Base-by-base conservation (phyloP, 2,113 vertebrate genomes). In the Ovibos moschatus region DNA sequence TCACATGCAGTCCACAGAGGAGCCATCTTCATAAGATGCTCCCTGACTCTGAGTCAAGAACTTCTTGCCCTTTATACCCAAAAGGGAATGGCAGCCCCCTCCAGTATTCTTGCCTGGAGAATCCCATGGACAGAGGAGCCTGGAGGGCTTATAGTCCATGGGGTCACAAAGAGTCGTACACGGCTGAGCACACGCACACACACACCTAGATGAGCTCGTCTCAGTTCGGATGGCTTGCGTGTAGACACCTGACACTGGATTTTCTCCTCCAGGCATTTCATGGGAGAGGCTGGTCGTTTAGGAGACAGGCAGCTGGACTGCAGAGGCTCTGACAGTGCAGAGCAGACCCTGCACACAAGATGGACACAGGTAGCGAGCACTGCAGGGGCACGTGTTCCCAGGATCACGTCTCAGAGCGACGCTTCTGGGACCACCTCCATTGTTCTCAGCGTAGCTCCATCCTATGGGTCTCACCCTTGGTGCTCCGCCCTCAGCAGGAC, bases 401-500 rank as follows among this genome's bases (percentile, higher is more conserved):
- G 89, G 40, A 7, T 14, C 36, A 21, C 1, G 2, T 13, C 3
- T 5, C 3, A 4, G 25, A 50, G 1, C 2, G 17, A 50, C 45
- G 7, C 33, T 53, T 14, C 4, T 4, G 5, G 36, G 81, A 71
- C 47, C 9, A 5, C 30, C 25, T 33, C 7, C 11, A 3, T 71
- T 40, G 15, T 15, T n/a, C 21, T 33, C 47, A 74, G 6, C 0
- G 1, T 50, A 58, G 43, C 25, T 25, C 30, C 71, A 50, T 87
- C 27, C 64, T 19, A 0, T 50, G 83, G 85, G 10, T n/a, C 4
- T 11, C 4, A 10, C 13, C 36, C 51, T 53, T 7, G 3, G 6
- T 17, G 87, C 47, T 74, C 23, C 4, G 1, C 25, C 58, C 87
- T 51, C n/a, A 27, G 27, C 43, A 13, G 33, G 19, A 21, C 12